Evolutionary conservation across 2,113 vertebrate species (phyloP).

Genomic region (Centrocercus urophasianus): DNA sequence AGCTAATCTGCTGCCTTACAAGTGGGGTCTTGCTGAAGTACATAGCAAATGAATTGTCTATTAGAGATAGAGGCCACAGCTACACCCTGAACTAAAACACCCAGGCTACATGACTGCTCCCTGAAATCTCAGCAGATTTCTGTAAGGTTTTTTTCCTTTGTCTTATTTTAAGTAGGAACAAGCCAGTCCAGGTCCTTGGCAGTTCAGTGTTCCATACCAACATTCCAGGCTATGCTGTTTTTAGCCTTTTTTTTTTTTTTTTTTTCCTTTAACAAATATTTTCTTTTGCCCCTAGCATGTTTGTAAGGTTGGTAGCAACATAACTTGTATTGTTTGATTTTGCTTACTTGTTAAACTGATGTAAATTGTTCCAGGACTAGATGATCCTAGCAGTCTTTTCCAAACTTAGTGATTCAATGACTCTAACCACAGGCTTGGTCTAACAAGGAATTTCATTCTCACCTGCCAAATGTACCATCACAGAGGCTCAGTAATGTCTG

Average conservation of each 20-base stretch:
- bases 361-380: not conserved
- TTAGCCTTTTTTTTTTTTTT: not conserved
- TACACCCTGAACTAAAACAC: not conserved
- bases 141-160: not conserved
- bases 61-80: not conserved
- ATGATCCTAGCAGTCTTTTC: too few species aligned
- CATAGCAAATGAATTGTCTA: not conserved
- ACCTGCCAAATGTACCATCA: not conserved
- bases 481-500: not conserved
- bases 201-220: not conserved
- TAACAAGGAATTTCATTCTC: not conserved
- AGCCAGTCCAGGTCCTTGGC: rapidly evolving
- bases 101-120: not conserved
- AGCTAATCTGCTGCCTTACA: not conserved
- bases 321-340: not conserved
- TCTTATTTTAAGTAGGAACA: not conserved
- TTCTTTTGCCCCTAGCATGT: not conserved
- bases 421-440: not conserved
- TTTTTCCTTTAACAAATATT: not conserved
- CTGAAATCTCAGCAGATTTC: not conserved
- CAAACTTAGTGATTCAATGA: too few species aligned
- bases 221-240: not conserved
- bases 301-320: not conserved
- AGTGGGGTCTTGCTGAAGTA: not conserved
- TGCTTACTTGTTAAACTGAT: not conserved